Percentiles rank a stretch among this genome's conserved stretches.
phyloP scores from a whole-genome alignment of 1,140 invertebrate genomes.

The Drosophila malerkotliana region DNA sequence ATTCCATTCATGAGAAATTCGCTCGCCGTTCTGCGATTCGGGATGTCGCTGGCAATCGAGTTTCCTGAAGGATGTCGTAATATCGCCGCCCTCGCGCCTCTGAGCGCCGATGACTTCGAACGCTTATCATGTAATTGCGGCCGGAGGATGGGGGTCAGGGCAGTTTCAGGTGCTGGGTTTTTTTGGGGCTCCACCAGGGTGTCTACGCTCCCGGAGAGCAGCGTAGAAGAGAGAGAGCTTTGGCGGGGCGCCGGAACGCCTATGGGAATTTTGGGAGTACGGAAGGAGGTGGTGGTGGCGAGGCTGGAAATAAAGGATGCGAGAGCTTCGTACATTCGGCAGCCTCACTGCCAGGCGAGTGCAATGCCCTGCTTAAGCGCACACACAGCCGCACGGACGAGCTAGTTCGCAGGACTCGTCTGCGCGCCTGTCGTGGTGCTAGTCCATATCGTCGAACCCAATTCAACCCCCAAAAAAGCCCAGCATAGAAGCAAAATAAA shows the following conservation, averaged over 20 bases:
- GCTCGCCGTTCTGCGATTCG: conserved; percentile 2
- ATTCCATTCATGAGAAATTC: conserved; percentile 27
- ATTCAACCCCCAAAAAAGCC: conserved; percentile 73
- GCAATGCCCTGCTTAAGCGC: conserved; percentile 80
- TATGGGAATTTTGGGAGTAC: conserved; percentile 57
- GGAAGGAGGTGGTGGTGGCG: not conserved
- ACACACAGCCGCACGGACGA: conserved; percentile 14
- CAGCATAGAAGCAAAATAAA: conserved; percentile 32
- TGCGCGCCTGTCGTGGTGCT: conserved; percentile 73
- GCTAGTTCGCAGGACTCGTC: conserved; percentile 19
- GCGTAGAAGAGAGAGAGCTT: conserved; percentile 56
- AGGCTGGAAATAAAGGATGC: conserved; percentile 18
- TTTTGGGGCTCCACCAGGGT: too few relatives aligned
- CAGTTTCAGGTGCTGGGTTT: conserved; percentile 24
- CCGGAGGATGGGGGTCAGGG: conserved; percentile 19
- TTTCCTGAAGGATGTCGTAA: conserved; percentile 16
- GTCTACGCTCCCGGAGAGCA: not conserved
- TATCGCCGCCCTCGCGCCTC: conserved; percentile 46
- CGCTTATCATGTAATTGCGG: conserved; percentile 76
- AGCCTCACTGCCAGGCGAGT: conserved; percentile 47
- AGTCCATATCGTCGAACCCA: conserved; percentile 38
- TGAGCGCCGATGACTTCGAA: conserved; percentile 63
- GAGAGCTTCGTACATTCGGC: conserved; percentile 29
- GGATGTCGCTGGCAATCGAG: conserved; percentile 3
- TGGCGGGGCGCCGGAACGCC: conserved; percentile 40